Conservation (phyloP, 2,797 vertebrate genomes). For the Hippocampus kuda region DNA sequence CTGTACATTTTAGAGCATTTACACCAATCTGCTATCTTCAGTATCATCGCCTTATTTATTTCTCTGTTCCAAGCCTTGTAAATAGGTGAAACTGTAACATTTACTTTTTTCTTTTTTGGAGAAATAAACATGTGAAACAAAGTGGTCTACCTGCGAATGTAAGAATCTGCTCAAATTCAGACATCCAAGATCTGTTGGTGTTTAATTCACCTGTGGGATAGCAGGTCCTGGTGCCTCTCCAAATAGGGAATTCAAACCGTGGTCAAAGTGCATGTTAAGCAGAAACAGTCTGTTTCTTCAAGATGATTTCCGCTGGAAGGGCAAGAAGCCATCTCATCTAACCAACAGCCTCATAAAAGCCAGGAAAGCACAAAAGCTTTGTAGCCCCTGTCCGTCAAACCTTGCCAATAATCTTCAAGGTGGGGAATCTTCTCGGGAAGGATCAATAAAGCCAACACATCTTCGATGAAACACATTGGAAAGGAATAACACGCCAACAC, state of each 20-base stretch:
- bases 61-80: conserved; percentile 63
- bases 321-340: conserved; percentile 15
- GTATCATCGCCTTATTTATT: conserved; percentile 69
- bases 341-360: conserved; percentile 20
- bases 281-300: not conserved
- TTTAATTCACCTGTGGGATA: not conserved
- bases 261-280: not conserved
- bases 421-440: conserved; percentile 30
- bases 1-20: conserved; percentile 69
- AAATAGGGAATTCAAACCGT: not conserved
- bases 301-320: not conserved
- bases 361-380: conserved; percentile 28
- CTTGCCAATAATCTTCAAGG: conserved; percentile 40
- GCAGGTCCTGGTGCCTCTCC: not conserved
- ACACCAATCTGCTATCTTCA: conserved; percentile 66
- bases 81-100: conserved; percentile 67
- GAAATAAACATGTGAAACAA: conserved; percentile 69
- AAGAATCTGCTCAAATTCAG: not conserved
- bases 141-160: conserved; percentile 5
- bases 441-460: conserved; percentile 36
- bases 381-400: conserved; percentile 33
- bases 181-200: not conserved
- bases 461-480: not conserved
- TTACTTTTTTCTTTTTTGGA: conserved; percentile 59
- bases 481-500: not conserved